Base-by-base conservation (phyloP, 2,888 invertebrate species). In the Oxytorus armatus region DNA sequence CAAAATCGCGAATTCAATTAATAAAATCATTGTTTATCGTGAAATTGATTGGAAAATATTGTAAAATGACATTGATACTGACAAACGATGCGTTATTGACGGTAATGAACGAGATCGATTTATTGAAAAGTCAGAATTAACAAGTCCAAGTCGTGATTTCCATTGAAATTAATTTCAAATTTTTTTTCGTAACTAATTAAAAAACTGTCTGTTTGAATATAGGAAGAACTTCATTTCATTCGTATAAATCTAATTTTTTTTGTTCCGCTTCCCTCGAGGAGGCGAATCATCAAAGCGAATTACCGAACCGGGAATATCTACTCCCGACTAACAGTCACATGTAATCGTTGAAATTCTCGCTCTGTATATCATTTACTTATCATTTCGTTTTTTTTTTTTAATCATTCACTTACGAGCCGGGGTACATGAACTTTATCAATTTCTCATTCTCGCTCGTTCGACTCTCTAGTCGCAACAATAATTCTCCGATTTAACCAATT, bases 381-480 rank as follows among this genome's bases (percentile, higher is more conserved):
- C 77, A 18, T 57, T 61, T 25, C 23, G 16, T 29, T 29, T 55
- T 7, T 55, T 55, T 72, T 53, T 23, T 51, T 51, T 72, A 51
- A 72, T 72, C 72, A 72, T 69, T 70, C 72, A 72, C 72, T 72
- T 72, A 65, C 65, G 25, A 61, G 21, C n/a, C 25, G 69, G 84
- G 80, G 85, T 85, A 86, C 86, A 82, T 72, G 85, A 86, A 84
- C 84, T 86, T 85, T 83, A 83, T 86, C 84, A 77, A 76, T 49
- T 49, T 21, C 57, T 74, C 44, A 77, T 51, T 51, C 63, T 53
- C 77, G 49, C 16, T 18, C 51, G 29, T 29, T 39, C 39, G 25
- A 16, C 36, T 23, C 39, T 44, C 39, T 55, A 18, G 14, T 53
- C 44, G 16, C n/a, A 42, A 25, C 3, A 55, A 14, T 51, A 39